Evolutionary conservation across 2,113 vertebrate species (phyloP), one percentile per base, ranked within the genome.

Genomic region (Cyanoramphus novaezelandiae): DNA sequence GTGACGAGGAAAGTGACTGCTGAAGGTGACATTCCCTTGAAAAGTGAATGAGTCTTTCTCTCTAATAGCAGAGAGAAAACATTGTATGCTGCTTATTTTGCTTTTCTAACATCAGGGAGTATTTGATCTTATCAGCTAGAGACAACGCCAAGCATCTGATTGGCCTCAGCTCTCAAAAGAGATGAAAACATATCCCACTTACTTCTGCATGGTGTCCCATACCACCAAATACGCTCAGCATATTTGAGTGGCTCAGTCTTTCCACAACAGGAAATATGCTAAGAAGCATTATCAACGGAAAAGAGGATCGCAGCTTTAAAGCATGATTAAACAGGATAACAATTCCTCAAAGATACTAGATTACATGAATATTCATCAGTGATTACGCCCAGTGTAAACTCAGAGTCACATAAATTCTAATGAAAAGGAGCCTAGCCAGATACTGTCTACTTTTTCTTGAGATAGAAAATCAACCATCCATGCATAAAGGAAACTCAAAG

Each of bases 271-370:
- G 82, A 96, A 98, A 97, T 93, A 96, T 76, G 89, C 86, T 97
- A 96, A 94, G 79, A 67, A 97, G 93, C 69, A 89, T 96, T 94
- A 97, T 83, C 93, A 94, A 97, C 80, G 95, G 94, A 90, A 94
- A 98, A 93, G 93, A 96, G 53, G 90, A 96, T 93, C 90, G 86
- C 85, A 98, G 94, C 77, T 95, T 82, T 87, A 90, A 71, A 87
- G 74, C 82, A 92, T 92, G 88, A 97, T 97, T 96, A 97, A 97
- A 92, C 46, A 93, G 95, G 77, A 95, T 95, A 95, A 93, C 39
- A 87, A 86, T 93, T 92, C 85, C 76, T 97, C 85, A 94, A 92
- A 96, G 95, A 92, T 92, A 75, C 82, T 79, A 95, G 79, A 94
- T 96, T 95, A 88, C 92, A 95, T 78, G 72, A 95, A 93, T 97